These are phyloP conservation scores for Orientallactaga sibirica DNA, from an alignment of 2,797 vertebrate species.

Conservation along the genomic window DNA sequence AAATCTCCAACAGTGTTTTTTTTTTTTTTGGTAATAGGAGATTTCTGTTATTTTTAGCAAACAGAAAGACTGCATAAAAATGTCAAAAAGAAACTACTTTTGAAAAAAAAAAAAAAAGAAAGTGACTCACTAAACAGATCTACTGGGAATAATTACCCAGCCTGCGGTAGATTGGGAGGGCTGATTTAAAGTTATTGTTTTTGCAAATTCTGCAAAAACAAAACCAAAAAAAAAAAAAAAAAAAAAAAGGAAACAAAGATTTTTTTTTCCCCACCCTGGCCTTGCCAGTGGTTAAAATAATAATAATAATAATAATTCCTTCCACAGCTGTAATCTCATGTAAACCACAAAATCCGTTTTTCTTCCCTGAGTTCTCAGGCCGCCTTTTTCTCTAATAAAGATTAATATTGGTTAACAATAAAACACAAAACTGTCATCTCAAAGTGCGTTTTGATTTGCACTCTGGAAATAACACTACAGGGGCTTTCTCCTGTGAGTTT, in stretches of 20 bases:
- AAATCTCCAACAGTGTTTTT: slow-evolving; percentile 64
- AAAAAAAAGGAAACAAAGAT: slow-evolving; percentile 11
- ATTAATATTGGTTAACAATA: slow-evolving; percentile 44
- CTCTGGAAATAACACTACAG: not conserved
- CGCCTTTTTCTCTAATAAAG: not conserved
- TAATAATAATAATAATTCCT: slow-evolving; percentile 43
- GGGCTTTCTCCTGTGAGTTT: not conserved
- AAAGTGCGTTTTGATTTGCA: slow-evolving; percentile 45
- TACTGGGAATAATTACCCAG: slow-evolving; percentile 80
- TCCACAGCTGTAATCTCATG: not conserved
- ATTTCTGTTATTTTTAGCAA: slow-evolving; percentile 82
- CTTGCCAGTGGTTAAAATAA: slow-evolving; percentile 30
- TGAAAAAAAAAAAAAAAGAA: slow-evolving; percentile 81
- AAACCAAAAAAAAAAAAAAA: not conserved
- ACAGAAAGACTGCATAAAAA: slow-evolving; percentile 80
- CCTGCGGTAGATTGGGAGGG: slow-evolving; percentile 71
- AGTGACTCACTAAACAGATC: slow-evolving; percentile 77
- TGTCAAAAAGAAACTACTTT: slow-evolving; percentile 81
- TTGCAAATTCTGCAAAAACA: slow-evolving; percentile 80
- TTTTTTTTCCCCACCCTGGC: not conserved
- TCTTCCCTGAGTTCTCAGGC: slow-evolving; percentile 35
- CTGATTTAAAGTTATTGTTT: slow-evolving; percentile 83
- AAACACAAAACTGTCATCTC: slow-evolving; percentile 20
- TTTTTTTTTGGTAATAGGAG: slow-evolving; percentile 68
- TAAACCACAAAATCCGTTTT: slow-evolving; percentile 48